Evolutionary conservation across 1,140 invertebrate genomes (phyloP).

Genomic region (Megathymus violae): DNA sequence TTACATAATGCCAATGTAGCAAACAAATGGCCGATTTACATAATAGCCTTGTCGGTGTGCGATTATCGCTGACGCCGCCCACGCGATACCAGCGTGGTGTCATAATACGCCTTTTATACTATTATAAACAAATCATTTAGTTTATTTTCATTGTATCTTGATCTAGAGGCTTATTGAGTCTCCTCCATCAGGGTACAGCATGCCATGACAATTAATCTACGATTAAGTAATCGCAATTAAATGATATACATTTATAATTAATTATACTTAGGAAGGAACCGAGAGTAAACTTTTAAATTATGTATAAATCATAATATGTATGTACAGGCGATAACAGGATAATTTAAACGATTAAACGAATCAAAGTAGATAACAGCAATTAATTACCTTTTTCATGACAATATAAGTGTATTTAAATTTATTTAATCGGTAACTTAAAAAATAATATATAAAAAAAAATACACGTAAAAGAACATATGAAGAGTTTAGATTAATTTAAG

Average conservation of each 20-base stretch:
- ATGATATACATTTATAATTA: not conserved
- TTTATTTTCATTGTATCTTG: not conserved
- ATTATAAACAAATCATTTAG: slow-evolving; percentile 32
- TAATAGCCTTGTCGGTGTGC: slow-evolving; percentile 67
- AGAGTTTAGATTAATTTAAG: not conserved
- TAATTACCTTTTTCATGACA: too few relatives aligned
- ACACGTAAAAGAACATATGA: too few relatives aligned
- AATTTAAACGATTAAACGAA: not conserved
- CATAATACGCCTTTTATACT: slow-evolving; percentile 34
- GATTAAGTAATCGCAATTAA: not conserved
- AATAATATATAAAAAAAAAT: too few relatives aligned
- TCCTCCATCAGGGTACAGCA: not conserved
- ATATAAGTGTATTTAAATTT: too few relatives aligned
- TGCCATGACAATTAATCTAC: not conserved
- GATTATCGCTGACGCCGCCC: slow-evolving; percentile 57
- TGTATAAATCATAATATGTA: too few relatives aligned
- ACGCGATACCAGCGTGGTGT: slow-evolving; percentile 42
- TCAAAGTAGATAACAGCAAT: too few relatives aligned
- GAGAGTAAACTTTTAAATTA: not conserved
- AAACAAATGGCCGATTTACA: slow-evolving; percentile 74
- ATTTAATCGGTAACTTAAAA: too few relatives aligned
- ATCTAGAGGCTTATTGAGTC: slow-evolving; percentile 1
- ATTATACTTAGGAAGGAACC: not conserved
- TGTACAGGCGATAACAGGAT: not conserved
- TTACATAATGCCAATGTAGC: slow-evolving; percentile 72